These are phyloP conservation scores for Sander vitreus DNA, from an alignment of 2,113 vertebrate species.

Conservation along the genomic window DNA sequence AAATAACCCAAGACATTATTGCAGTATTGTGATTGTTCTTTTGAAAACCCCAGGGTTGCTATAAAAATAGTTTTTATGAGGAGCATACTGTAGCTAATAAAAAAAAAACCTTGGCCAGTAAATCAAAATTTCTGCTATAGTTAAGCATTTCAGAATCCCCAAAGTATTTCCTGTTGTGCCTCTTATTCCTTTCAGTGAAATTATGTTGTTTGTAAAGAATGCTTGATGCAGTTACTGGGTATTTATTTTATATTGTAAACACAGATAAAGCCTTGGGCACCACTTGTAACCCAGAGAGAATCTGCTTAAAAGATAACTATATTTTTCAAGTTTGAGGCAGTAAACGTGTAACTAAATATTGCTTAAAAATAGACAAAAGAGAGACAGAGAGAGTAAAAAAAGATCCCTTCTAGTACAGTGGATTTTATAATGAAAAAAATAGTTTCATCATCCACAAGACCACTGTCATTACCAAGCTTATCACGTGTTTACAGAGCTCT, in stretches of 20 bases:
- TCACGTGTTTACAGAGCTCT: conserved; percentile 63
- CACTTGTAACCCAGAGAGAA: conserved; percentile 29
- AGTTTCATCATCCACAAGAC: conserved; percentile 28
- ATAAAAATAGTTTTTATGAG: not conserved
- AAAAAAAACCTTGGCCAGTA: not conserved
- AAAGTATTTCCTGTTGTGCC: conserved; percentile 15
- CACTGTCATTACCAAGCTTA: conserved; percentile 46
- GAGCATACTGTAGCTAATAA: not conserved
- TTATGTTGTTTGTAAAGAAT: conserved; percentile 40
- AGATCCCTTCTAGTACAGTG: conserved; percentile 7
- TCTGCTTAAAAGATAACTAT: conserved; percentile 1
- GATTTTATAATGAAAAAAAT: not conserved
- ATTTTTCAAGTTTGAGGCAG: conserved; percentile 16
- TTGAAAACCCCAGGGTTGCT: not conserved
- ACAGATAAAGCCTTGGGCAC: conserved; percentile 34
- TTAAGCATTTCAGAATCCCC: conserved; percentile 10
- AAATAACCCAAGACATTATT: not conserved
- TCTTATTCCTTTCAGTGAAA: conserved; percentile 34
- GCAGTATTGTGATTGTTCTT: not conserved
- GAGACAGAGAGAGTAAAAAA: no score
- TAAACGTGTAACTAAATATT: conserved; percentile 25
- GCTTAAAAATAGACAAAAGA: conserved; percentile 45
- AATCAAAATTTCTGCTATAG: conserved; percentile 3
- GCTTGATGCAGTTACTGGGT: conserved; percentile 33
- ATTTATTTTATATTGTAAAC: conserved; percentile 56